phyloP scores from a whole-genome alignment of 2,797 vertebrate species.

The Eulemur coronatus region DNA sequence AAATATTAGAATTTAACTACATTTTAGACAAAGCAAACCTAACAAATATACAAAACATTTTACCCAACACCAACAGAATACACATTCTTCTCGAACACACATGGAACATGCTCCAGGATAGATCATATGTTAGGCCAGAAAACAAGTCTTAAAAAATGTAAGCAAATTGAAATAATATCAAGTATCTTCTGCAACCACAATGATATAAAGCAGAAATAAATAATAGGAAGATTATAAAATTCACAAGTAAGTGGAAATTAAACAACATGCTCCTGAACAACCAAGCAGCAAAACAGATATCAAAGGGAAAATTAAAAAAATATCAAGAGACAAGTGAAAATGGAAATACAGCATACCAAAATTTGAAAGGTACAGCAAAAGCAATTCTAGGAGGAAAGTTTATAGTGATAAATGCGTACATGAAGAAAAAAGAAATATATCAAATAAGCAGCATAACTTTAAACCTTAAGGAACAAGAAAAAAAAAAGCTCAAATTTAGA shows the following conservation, averaged over 20 bases:
- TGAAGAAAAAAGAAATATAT: neutral
- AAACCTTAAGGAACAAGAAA: neutral
- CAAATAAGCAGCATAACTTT: neutral
- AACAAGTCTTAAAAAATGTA: neutral
- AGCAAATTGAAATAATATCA: neutral
- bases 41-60: neutral
- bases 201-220: neutral
- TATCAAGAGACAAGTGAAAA: neutral
- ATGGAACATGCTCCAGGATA: neutral
- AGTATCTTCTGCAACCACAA: neutral
- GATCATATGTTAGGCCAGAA: neutral
- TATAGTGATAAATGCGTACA: neutral
- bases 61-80: neutral
- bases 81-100: neutral
- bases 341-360: neutral
- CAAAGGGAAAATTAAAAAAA: neutral
- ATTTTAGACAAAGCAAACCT: neutral
- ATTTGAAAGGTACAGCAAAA: neutral
- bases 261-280: neutral
- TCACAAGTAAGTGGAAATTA: neutral
- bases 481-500: neutral
- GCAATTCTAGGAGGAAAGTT: neutral
- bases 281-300: neutral
- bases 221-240: neutral
- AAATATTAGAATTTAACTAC: neutral